Evolutionary conservation across 2,888 invertebrate genomes (phyloP), one percentile per base, ranked within the genome.

Genomic region (Uloborus plumipes): DNA sequence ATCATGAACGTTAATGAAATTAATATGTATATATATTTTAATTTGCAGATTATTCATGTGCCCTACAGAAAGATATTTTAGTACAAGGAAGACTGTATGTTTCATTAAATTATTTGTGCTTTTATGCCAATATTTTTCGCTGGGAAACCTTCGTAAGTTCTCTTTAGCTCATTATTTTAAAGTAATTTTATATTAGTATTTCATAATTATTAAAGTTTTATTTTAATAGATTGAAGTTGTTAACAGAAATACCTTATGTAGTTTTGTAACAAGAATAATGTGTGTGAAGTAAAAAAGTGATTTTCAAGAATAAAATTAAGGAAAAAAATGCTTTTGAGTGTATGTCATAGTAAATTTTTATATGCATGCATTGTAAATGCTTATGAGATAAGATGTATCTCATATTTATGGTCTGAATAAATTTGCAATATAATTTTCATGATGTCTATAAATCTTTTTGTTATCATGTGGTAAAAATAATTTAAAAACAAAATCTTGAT

Each of bases 41-140:
- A 86, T 87, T 91, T 91, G 69, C 90, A 98, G 98, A 98, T 91
- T 99, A 98, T 90, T 96, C 98, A 18, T 98, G 98, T 91, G 98
- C 98, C 13, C 91, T 98, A 59, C 98, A 98, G 89, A 94, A 95
- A 88, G 98, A 99, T 89, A 98, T 99, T 88, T 91, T 99, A 84
- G 94, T 95, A 11, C 99, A 99, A 89, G 99, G 99, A 18, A 93
- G 98, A 39, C 92, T 99, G 87, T 99, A 98, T 91, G 94, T 98
- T 66, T 96, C 98, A 0, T 96, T 96, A 90, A 95, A 95, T 90
- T 96, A 95, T 91, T 92, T 98, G 84, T 98, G 98, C 89, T 99
- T 99, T 91, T 95, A 98, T 91, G 97, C 98, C 26, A 98, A 97
- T 90, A 98, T 99, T 88, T 97, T 99, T 89, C 93, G 96, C 87